Evolutionary conservation across 37 sponge, comb jelly and placozoan genomes (phyloP), one percentile per base, ranked within the genome.

Genomic region (Aphrocallistes beatrix): DNA sequence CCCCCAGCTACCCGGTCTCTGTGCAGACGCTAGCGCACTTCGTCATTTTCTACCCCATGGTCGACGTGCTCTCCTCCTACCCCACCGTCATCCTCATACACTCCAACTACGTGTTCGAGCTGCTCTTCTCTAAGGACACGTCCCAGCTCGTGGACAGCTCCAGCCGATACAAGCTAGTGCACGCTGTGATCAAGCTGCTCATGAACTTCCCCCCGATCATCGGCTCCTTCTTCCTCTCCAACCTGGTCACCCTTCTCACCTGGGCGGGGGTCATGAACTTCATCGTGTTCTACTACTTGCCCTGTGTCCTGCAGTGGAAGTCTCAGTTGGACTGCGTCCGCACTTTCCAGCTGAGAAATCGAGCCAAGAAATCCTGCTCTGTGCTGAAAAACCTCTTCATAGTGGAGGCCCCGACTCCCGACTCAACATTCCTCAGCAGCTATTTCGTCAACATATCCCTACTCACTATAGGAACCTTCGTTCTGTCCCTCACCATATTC

Each of bases 241-340:
- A 60, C 34, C 75, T 60, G 34, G 75, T 60, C 25, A 60, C 75
- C 3, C 75, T 60, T 1, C 75, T 60, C 75, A 60, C 75, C 25
- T 60, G 75, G 75, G 34, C 75, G 6, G 75, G 75, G 25, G 75
- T 60, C 25, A 60, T 60, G 75, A 60, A 60, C 75, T 60, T 60
- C 34, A 60, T 60, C 25, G 75, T 60, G 34, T 60, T 60, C 75
- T 60, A 60, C 75, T 60, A 60, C 34, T 30, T 60, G 75, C 75
- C 75, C n/a, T 60, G 75, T 13, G 34, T 60, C 34, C 75, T 60
- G 75, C 75, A 60, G 34, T 60, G 75, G 75, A 60, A 60, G 34
- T 60, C 75, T 13, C 75, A 60, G 75, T 13, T 60, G 34, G 75
- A 60, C 34, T 60, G 75, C 34, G 75, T 60, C 3, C 75, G n/a